phyloP scores from a whole-genome alignment of 2,888 invertebrate species.

The Aphidius colemani region DNA sequence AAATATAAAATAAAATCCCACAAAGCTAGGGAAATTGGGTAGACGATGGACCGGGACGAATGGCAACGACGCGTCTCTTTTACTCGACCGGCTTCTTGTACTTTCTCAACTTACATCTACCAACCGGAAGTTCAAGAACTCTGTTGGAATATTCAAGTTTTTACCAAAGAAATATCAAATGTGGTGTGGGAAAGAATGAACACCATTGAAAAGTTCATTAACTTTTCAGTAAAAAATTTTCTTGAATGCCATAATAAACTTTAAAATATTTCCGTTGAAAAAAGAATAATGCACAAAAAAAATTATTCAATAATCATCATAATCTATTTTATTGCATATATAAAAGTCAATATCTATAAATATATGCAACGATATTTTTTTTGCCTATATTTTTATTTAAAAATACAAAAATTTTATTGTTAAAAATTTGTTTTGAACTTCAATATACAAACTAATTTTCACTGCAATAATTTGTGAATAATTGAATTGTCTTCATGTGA shows the following conservation, averaged over 20 bases:
- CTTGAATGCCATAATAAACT: not conserved
- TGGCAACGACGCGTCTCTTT: conserved; percentile 21
- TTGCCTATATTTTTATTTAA: too few species aligned
- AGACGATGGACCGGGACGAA: conserved; percentile 15
- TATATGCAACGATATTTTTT: too few species aligned
- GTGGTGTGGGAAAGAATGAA: not conserved
- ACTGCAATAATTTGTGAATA: too few species aligned
- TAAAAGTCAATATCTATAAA: too few species aligned
- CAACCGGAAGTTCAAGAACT: conserved; percentile 16
- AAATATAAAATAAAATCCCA: conserved; percentile 6
- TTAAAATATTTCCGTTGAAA: not conserved
- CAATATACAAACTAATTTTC: too few species aligned
- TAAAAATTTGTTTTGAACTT: too few species aligned
- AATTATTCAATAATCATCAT: conserved; percentile 7
- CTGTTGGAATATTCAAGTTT: conserved; percentile 18
- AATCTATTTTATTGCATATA: too few species aligned
- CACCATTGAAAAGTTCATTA: conserved; percentile 17
- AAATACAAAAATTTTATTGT: too few species aligned
- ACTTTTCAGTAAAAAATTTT: conserved; percentile 5
- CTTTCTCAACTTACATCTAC: conserved; percentile 4
- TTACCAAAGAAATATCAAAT: not conserved
- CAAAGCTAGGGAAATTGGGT: conserved; percentile 19
- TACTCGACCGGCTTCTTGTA: conserved; percentile 2
- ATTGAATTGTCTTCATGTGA: too few species aligned
- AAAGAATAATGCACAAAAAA: conserved; percentile 5